These are phyloP conservation scores for Patiria miniata DNA, from an alignment of 35 echinoderm and acorn worm genomes.

Conservation along the genomic window DNA sequence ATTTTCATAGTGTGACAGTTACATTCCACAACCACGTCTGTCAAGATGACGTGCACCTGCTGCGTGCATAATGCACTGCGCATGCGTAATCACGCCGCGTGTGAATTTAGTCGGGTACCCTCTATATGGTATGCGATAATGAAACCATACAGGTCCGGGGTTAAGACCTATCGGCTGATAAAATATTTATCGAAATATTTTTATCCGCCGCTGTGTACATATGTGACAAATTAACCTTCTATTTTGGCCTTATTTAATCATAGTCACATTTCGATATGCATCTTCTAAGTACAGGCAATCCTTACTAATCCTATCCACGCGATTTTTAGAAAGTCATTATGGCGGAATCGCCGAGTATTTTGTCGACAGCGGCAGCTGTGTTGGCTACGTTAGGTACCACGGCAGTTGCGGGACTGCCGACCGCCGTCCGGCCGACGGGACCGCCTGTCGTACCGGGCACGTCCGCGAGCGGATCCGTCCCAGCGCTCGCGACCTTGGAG, in stretches of 20 bases:
- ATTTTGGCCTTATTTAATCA: background rate
- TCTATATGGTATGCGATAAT: no score
- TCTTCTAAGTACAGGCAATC: background rate
- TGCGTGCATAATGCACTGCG: background rate
- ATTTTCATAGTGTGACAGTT: conserved; percentile 7
- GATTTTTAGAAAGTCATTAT: background rate
- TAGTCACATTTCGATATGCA: background rate
- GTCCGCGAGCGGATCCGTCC: background rate
- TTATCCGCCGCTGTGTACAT: background rate
- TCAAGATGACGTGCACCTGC: background rate
- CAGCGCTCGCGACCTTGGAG: background rate
- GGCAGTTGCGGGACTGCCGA: background rate
- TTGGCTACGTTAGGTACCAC: background rate
- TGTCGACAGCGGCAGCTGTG: conserved; percentile 1
- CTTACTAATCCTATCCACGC: background rate
- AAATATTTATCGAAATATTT: background rate
- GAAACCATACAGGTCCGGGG: no score
- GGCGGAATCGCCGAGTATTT: conserved; percentile 9
- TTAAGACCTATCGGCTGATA: background rate
- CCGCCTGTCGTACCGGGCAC: background rate
- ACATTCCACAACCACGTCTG: background rate
- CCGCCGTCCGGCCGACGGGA: background rate
- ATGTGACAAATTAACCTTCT: background rate
- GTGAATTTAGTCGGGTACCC: background rate
- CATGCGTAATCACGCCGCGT: background rate